phyloP scores from a whole-genome alignment of 92 coral and sea anemone species.

The Epizoanthus ramosus region DNA sequence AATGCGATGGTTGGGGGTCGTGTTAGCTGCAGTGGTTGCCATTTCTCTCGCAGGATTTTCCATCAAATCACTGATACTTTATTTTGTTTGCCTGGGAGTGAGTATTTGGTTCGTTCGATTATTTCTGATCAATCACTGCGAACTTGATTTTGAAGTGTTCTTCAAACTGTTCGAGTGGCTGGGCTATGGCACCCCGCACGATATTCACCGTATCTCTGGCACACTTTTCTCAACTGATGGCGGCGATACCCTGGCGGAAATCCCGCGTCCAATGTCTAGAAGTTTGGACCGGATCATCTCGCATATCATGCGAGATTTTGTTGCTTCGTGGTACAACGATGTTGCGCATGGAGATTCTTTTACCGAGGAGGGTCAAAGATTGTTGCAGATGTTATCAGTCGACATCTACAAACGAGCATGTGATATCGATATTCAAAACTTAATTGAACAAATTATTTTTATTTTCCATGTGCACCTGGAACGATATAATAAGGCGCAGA shows the following conservation, averaged over 20 bases:
- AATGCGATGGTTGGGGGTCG: slow-evolving; percentile 66
- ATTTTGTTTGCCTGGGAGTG: slow-evolving; percentile 29
- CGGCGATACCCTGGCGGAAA: slow-evolving; percentile 51
- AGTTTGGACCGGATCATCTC: slow-evolving; percentile 64
- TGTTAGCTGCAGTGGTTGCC: slow-evolving; percentile 56
- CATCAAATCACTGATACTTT: slow-evolving; percentile 57
- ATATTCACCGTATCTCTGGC: slow-evolving; percentile 58
- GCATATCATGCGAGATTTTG: slow-evolving; percentile 83
- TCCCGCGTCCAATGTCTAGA: slow-evolving; percentile 71
- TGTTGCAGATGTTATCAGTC: slow-evolving; percentile 68
- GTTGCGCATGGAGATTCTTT: slow-evolving; percentile 85
- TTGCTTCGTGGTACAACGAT: slow-evolving; percentile 82
- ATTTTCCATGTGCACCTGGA: slow-evolving; percentile 83
- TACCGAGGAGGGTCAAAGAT: slow-evolving; percentile 66
- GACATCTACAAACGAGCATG: slow-evolving; percentile 75
- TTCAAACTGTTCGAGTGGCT: slow-evolving; percentile 78
- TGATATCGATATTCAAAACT: slow-evolving; percentile 69
- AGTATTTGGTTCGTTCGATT: slow-evolving; percentile 60
- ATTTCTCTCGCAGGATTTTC: slow-evolving; percentile 74
- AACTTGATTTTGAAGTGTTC: slow-evolving; percentile 74
- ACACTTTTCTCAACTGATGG: slow-evolving; percentile 52
- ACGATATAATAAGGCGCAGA: slow-evolving; percentile 66
- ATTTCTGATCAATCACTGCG: slow-evolving; percentile 69
- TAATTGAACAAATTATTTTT: slow-evolving; percentile 75
- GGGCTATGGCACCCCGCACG: slow-evolving; percentile 79